A percentile compares a stretch with the other conserved stretches of the same genome.
These are phyloP conservation scores for Nannoperca obscura DNA, from an alignment of 2,797 vertebrate genomes.

Conservation along the genomic window DNA sequence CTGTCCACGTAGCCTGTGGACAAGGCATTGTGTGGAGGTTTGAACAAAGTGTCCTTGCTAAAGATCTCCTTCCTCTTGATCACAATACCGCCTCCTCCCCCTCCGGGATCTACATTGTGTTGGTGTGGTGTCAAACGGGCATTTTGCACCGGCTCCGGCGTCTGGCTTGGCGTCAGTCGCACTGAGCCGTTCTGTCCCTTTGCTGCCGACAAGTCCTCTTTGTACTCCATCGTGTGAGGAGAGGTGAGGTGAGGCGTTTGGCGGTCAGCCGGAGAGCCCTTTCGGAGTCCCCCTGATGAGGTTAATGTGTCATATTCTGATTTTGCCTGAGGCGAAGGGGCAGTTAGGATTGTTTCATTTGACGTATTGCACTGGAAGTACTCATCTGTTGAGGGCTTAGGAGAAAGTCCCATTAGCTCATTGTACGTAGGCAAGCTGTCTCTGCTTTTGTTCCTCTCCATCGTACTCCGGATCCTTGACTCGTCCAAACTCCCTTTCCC, in stretches of 20 bases:
- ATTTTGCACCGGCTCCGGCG: slow-evolving; percentile 90
- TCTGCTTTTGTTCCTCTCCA: slow-evolving; percentile 93
- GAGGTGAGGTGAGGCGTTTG: slow-evolving; percentile 92
- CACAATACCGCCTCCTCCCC: slow-evolving; percentile 83
- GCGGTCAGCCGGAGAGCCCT: slow-evolving; percentile 92
- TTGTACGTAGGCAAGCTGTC: slow-evolving; percentile 92
- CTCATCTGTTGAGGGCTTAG: slow-evolving; percentile 93
- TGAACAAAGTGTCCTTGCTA: slow-evolving; percentile 99
- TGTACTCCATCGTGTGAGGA: slow-evolving; percentile 90
- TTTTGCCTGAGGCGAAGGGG: slow-evolving; percentile 95
- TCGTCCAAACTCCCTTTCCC: slow-evolving; percentile 90
- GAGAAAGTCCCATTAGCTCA: slow-evolving; percentile 93
- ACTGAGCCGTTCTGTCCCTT: slow-evolving; percentile 89
- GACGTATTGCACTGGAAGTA: slow-evolving; percentile 99
- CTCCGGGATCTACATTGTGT: slow-evolving; percentile 91
- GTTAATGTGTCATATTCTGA: slow-evolving; percentile 95
- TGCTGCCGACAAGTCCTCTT: slow-evolving; percentile 91
- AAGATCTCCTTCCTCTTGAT: slow-evolving; percentile 99
- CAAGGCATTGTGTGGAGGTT: slow-evolving; percentile 96
- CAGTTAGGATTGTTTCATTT: slow-evolving; percentile 97
- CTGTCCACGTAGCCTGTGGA: slow-evolving; percentile 91
- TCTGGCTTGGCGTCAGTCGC: slow-evolving; percentile 87
- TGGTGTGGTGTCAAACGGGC: slow-evolving; percentile 94
- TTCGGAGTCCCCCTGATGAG: slow-evolving; percentile 93
- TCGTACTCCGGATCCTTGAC: slow-evolving; percentile 89